These are phyloP conservation scores for Balaeniceps rex DNA, from an alignment of 2,113 vertebrate genomes.

Conservation along the genomic window DNA sequence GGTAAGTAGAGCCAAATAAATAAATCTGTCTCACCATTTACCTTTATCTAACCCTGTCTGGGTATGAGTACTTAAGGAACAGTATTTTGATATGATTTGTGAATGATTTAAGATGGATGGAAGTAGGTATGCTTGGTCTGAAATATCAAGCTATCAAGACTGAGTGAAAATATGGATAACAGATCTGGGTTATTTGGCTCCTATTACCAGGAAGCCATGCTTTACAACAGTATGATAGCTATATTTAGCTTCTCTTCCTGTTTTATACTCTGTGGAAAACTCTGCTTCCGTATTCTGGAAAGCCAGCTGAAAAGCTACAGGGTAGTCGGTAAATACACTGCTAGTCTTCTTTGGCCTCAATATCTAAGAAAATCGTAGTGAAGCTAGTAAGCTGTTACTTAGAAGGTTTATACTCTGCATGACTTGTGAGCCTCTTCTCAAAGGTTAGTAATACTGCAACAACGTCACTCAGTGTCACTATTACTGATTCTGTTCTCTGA, in stretches of 20 bases:
- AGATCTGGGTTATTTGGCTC: background rate
- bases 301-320: background rate
- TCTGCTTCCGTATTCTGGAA: background rate
- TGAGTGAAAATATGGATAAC: background rate
- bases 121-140: background rate
- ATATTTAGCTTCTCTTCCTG: background rate
- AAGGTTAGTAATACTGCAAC: background rate
- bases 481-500: too few relatives aligned
- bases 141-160: background rate
- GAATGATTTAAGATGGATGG: background rate
- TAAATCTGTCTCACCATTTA: background rate
- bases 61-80: background rate
- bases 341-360: background rate
- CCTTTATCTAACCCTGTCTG: background rate
- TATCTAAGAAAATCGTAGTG: background rate
- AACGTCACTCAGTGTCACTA: background rate
- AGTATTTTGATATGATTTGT: background rate
- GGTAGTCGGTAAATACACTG: background rate
- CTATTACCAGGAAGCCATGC: background rate
- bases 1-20: background rate
- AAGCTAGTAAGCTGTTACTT: background rate
- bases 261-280: background rate
- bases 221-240: background rate
- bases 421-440: background rate
- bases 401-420: background rate